A percentile compares a stretch with the other conserved stretches of the same genome.
Conservation (phyloP, 2,888 invertebrate species). For the Xanthorhoe spadicearia region DNA sequence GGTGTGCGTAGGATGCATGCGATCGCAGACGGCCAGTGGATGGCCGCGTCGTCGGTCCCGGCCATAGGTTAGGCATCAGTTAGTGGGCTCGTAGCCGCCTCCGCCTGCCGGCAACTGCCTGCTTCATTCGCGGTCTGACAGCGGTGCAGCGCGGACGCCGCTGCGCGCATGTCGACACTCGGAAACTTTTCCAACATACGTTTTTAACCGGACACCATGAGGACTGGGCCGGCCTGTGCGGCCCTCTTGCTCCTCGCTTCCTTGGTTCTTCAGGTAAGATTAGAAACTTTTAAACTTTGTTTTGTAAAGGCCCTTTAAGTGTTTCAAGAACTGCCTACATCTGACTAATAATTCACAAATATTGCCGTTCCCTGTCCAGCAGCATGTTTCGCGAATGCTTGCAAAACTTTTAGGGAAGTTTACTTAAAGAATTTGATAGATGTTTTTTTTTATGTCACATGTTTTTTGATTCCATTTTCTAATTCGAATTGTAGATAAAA, state of each 20-base stretch:
- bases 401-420: constrained; percentile 12
- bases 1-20: constrained; percentile 22
- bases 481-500: too few species aligned
- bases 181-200: constrained; percentile 66
- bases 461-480: not conserved
- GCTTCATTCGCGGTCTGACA: constrained; percentile 72
- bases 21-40: constrained; percentile 2
- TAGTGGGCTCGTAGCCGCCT: not conserved
- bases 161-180: constrained; percentile 57
- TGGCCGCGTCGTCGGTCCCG: constrained; percentile 8
- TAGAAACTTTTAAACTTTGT: constrained; percentile 21
- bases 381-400: constrained; percentile 21
- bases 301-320: constrained; percentile 7
- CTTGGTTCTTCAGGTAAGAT: constrained; percentile 55
- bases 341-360: constrained; percentile 27
- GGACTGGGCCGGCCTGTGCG: constrained; percentile 60
- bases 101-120: constrained; percentile 19
- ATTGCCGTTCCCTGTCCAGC: not conserved
- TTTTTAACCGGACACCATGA: constrained; percentile 61
- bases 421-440: not conserved
- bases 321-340: constrained; percentile 14
- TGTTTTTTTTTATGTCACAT: not conserved
- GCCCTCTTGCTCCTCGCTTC: constrained; percentile 63
- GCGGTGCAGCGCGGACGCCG: constrained; percentile 71
- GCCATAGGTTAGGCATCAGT: constrained; percentile 7